Percentiles rank a stretch among this genome's conserved stretches.
These are phyloP conservation scores for Oreocharis arfaki DNA, from an alignment of 2,113 vertebrate genomes.

Conservation along the genomic window DNA sequence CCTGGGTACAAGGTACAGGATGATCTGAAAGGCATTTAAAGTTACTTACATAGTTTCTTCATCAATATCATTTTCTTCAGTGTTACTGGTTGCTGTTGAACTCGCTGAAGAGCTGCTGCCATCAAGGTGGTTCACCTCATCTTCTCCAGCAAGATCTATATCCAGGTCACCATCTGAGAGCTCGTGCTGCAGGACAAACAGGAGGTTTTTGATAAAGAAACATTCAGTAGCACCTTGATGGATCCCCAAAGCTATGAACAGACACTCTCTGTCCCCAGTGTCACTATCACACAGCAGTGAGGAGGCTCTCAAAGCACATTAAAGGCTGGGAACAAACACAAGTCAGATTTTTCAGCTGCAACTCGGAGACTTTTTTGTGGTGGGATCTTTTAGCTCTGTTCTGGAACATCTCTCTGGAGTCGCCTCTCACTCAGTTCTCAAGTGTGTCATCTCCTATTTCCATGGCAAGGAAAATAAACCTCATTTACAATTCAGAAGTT, in stretches of 20 bases:
- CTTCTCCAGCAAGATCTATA: conserved; percentile 89
- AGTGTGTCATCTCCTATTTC: neutral
- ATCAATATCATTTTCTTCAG: conserved; percentile 97
- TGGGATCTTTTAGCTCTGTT: neutral
- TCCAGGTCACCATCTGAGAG: conserved; percentile 96
- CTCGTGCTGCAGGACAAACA: conserved; percentile 74
- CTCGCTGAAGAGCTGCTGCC: conserved; percentile 96
- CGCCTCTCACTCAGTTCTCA: neutral
- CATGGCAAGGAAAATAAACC: neutral
- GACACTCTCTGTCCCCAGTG: neutral
- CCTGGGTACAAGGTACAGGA: neutral
- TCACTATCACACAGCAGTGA: neutral
- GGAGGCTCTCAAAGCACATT: neutral
- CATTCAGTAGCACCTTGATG: neutral
- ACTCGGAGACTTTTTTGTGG: neutral
- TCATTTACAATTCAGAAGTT: neutral
- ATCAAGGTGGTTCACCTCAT: conserved; percentile 93
- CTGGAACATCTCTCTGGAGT: neutral
- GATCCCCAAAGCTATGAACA: neutral
- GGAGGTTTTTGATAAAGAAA: neutral
- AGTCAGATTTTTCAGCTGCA: neutral
- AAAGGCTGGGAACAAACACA: neutral
- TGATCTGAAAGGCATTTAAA: neutral
- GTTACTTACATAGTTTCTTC: conserved; percentile 94
- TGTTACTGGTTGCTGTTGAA: conserved; percentile 97